phyloP scores from a whole-genome alignment of 2,797 vertebrate species.

The Oryzias sinensis region DNA sequence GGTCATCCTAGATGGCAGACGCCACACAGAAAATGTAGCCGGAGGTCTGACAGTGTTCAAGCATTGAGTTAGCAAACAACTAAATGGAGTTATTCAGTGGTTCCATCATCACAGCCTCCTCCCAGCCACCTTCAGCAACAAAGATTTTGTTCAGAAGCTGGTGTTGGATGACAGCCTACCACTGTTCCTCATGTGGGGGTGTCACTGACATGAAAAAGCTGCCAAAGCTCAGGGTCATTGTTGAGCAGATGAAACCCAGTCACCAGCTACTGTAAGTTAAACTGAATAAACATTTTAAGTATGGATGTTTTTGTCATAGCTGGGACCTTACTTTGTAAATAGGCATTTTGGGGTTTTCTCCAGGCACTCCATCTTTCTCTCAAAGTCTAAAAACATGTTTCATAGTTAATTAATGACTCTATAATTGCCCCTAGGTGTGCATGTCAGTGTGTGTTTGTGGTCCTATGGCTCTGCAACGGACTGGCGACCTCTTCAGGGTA shows the following conservation, averaged over 20 bases:
- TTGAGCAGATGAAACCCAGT: not conserved
- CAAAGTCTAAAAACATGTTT: no score
- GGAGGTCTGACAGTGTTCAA: conserved; percentile 31
- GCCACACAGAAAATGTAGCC: conserved; percentile 21
- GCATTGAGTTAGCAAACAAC: conserved; percentile 27
- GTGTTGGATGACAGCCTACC: conserved; percentile 33
- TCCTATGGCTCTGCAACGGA: no score
- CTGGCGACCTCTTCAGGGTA: no score
- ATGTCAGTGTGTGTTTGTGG: no score
- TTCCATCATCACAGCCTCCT: conserved; percentile 47
- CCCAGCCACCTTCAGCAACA: conserved; percentile 51
- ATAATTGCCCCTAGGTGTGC: no score
- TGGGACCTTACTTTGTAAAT: no score
- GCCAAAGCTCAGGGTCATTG: conserved; percentile 26
- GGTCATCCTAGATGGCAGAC: conserved; percentile 22
- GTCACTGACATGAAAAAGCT: conserved; percentile 20
- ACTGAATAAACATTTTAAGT: no score
- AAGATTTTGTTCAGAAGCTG: conserved; percentile 46
- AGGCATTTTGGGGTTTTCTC: no score
- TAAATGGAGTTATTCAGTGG: conserved; percentile 62
- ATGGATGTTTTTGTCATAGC: no score
- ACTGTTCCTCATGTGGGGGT: conserved; percentile 24
- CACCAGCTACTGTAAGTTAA: no score
- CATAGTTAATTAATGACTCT: no score
- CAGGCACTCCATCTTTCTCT: no score